Percentiles rank a stretch among this genome's conserved stretches.
Conservation (phyloP, 2,888 invertebrate species). For the Ligdia adustata region DNA sequence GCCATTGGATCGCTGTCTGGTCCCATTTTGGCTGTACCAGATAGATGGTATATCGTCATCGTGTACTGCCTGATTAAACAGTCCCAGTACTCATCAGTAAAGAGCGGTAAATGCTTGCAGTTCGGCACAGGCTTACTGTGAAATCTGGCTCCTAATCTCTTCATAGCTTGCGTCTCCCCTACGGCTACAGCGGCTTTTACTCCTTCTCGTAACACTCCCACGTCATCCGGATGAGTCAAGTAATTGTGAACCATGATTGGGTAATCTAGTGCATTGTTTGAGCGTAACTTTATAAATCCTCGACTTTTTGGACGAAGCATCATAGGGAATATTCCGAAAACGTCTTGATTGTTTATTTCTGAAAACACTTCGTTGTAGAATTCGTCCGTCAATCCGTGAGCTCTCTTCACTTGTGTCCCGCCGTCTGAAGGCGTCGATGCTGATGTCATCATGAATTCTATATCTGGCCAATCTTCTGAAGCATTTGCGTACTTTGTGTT, state of each 20-base stretch:
- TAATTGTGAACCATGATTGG: conserved; percentile 97
- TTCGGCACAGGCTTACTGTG: conserved; percentile 91
- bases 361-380: conserved; percentile 91
- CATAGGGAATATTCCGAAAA: conserved; percentile 94
- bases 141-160: conserved; percentile 90
- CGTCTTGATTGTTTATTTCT: conserved; percentile 89
- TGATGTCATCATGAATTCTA: conserved; percentile 95
- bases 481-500: conserved; percentile 94
- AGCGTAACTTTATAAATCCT: conserved; percentile 90
- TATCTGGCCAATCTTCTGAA: conserved; percentile 95
- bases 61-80: conserved; percentile 93
- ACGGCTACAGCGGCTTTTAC: conserved; percentile 93
- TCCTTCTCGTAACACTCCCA: conserved; percentile 92
- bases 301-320: conserved; percentile 94
- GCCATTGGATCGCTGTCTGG: conserved; percentile 89
- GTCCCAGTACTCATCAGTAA: conserved; percentile 94
- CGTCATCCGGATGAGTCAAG: conserved; percentile 93
- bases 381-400: conserved; percentile 92
- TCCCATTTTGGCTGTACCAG: conserved; percentile 94
- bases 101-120: conserved; percentile 90
- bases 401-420: conserved; percentile 90
- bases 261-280: conserved; percentile 89
- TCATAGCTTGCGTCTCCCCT: conserved; percentile 91
- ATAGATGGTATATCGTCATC: conserved; percentile 94
- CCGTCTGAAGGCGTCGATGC: conserved; percentile 93